These are phyloP conservation scores for Ichneumoninae sp. DNA, from an alignment of 2,888 invertebrate genomes.

Conservation along the genomic window DNA sequence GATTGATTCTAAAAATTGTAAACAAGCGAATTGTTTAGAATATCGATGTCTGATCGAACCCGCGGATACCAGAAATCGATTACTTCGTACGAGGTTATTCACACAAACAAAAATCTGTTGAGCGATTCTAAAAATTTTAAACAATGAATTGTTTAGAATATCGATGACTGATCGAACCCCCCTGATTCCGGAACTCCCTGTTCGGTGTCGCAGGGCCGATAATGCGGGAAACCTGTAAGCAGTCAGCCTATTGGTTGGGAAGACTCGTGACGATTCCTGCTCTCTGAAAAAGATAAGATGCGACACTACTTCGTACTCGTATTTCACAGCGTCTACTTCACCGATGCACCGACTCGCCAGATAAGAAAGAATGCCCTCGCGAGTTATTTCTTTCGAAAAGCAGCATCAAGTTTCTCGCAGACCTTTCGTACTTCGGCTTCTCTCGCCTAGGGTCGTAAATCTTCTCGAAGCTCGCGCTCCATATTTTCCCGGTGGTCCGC, in stretches of 20 bases:
- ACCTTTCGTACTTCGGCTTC: slow-evolving; percentile 33
- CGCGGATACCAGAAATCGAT: not conserved
- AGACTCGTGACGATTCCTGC: slow-evolving; percentile 14
- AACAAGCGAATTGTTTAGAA: too few species aligned
- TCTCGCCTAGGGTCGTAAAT: slow-evolving; percentile 71
- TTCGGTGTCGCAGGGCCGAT: slow-evolving; percentile 36
- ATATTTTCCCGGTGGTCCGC: slow-evolving; percentile 72
- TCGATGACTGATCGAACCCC: not conserved
- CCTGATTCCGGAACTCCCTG: too few species aligned
- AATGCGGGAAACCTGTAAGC: slow-evolving; percentile 8
- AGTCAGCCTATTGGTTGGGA: slow-evolving; percentile 8
- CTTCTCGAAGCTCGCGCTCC: slow-evolving; percentile 75
- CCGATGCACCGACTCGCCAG: slow-evolving; percentile 4
- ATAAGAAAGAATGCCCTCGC: slow-evolving; percentile 28
- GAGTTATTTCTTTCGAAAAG: slow-evolving; percentile 24
- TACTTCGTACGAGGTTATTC: too few species aligned
- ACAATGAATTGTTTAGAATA: too few species aligned
- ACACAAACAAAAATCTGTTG: too few species aligned
- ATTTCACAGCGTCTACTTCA: slow-evolving; percentile 23
- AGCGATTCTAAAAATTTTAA: too few species aligned
- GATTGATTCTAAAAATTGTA: too few species aligned
- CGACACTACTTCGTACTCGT: not conserved
- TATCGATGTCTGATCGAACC: not conserved
- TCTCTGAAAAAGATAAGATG: not conserved
- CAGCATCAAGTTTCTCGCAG: slow-evolving; percentile 22